A percentile compares a stretch with the other conserved stretches of the same genome.
Evolutionary conservation across 2,888 invertebrate species (phyloP).

Genomic region (Cerastoderma edule): DNA sequence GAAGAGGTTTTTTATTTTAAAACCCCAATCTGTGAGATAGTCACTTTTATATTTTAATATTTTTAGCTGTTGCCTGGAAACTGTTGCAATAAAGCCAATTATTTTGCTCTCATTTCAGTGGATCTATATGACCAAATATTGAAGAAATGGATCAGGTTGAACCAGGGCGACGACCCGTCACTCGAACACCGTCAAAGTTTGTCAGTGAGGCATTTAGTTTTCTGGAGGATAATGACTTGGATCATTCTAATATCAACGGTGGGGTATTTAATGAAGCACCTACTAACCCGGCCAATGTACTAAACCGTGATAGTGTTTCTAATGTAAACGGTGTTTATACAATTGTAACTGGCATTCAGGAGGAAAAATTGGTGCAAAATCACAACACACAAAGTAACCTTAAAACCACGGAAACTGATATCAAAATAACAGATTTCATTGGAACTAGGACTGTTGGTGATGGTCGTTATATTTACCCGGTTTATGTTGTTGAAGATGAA

Average conservation of each 20-base stretch:
- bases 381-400: not conserved
- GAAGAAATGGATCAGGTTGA: no score
- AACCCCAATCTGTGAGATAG: no score
- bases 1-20: no score
- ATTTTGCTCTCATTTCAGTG: no score
- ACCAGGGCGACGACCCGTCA: not conserved
- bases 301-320: not conserved
- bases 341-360: not conserved
- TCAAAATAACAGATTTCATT: conserved; percentile 2
- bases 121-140: no score
- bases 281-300: not conserved
- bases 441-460: not conserved
- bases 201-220: conserved; percentile 45
- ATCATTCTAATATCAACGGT: conserved; percentile 46
- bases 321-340: conserved; percentile 7
- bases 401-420: conserved; percentile 1
- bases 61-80: no score
- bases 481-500: conserved; percentile 19
- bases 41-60: no score
- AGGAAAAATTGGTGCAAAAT: not conserved
- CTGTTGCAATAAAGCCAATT: no score
- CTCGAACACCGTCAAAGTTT: conserved; percentile 14
- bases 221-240: conserved; percentile 26
- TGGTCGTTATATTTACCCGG: conserved; percentile 7
- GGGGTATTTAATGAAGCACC: conserved; percentile 7